These are phyloP conservation scores for Aricia artaxerxes DNA, from an alignment of 2,888 invertebrate genomes.

Conservation along the genomic window DNA sequence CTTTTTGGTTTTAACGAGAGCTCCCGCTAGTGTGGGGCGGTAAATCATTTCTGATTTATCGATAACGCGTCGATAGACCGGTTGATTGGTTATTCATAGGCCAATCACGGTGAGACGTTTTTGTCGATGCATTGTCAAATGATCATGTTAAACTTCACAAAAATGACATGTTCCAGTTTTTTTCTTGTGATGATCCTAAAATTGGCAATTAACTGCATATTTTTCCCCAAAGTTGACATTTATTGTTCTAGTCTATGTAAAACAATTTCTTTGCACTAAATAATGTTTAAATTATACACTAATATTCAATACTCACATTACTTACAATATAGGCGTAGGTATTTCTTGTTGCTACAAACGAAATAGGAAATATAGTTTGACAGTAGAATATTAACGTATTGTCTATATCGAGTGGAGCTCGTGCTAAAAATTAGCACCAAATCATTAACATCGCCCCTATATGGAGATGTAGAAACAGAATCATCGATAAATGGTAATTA, in stretches of 20 bases:
- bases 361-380: conserved; percentile 6
- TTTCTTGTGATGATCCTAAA: background rate
- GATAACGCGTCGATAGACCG: conserved; percentile 23
- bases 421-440: background rate
- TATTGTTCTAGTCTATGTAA: background rate
- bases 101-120: conserved; percentile 18
- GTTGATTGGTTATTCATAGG: conserved; percentile 15
- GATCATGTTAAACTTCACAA: background rate
- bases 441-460: background rate
- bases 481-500: conserved; percentile 19
- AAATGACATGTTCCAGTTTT: background rate
- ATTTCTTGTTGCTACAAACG: background rate
- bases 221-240: background rate
- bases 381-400: background rate
- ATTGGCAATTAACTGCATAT: background rate
- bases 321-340: background rate
- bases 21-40: background rate
- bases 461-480: conserved; percentile 8
- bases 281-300: background rate
- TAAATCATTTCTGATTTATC: conserved; percentile 20
- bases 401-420: background rate
- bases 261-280: background rate
- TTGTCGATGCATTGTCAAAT: conserved; percentile 13
- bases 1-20: conserved; percentile 27
- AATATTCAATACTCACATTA: background rate